Percentiles rank a stretch among this genome's conserved stretches.
These are phyloP conservation scores for Holacanthella duospinosa DNA, from an alignment of 2,888 invertebrate genomes.

Conservation along the genomic window DNA sequence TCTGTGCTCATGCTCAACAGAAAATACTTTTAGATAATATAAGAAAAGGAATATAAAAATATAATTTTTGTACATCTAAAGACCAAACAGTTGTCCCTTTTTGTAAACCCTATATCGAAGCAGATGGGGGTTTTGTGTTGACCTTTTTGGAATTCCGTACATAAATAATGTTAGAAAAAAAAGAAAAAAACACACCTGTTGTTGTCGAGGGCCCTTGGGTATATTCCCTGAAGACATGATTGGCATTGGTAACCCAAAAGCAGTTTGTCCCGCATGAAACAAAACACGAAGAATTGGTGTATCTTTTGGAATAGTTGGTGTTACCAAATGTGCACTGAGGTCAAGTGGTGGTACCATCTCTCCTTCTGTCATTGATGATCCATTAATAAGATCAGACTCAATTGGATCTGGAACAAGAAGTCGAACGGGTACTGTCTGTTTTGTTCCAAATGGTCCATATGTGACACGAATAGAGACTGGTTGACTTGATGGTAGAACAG, in stretches of 20 bases:
- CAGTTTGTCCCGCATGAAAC: conserved; percentile 68
- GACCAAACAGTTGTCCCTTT: too few species aligned
- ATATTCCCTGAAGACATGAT: conserved; percentile 28
- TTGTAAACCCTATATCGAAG: too few species aligned
- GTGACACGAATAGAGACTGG: conserved; percentile 83
- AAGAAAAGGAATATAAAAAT: too few species aligned
- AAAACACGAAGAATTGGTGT: conserved; percentile 83
- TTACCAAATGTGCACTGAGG: conserved; percentile 88
- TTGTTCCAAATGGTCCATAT: conserved; percentile 89
- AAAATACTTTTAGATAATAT: too few species aligned
- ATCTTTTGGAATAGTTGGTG: conserved; percentile 71
- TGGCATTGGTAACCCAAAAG: conserved; percentile 40
- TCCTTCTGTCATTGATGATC: conserved; percentile 25
- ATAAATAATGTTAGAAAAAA: too few species aligned
- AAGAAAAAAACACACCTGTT: conserved; percentile 55
- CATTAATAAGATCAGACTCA: conserved; percentile 45
- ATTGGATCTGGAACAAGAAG: conserved; percentile 77
- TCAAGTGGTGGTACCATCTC: conserved; percentile 50
- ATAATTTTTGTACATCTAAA: too few species aligned
- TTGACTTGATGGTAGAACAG: conserved; percentile 80
- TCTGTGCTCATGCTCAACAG: too few species aligned
- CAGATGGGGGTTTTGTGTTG: too few species aligned
- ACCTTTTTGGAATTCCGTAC: too few species aligned
- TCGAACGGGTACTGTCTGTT: conserved; percentile 82
- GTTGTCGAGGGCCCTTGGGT: conserved; percentile 46